Evolutionary conservation across 2,888 invertebrate genomes (phyloP).

Genomic region (Nebria brevicollis): DNA sequence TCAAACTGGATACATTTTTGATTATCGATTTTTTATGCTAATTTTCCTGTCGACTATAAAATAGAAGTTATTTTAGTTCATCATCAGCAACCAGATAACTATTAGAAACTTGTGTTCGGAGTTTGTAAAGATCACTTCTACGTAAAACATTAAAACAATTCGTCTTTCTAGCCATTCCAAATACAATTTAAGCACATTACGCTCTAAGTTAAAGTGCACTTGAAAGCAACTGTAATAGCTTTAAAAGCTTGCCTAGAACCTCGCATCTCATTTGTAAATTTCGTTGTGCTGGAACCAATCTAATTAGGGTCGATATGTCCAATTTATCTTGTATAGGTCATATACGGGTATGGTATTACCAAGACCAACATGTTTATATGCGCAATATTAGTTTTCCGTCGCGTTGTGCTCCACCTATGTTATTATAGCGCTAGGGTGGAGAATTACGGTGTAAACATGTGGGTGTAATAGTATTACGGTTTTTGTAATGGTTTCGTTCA

Average conservation of each 20-base stretch:
- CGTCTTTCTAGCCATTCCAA: background rate
- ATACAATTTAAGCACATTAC: background rate
- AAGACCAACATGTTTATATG: background rate
- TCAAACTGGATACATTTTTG: background rate
- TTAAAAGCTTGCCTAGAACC: background rate
- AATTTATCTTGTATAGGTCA: background rate
- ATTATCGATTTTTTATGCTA: background rate
- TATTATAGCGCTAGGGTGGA: background rate
- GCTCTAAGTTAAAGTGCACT: background rate
- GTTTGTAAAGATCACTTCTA: background rate
- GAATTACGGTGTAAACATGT: background rate
- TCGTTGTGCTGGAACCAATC: background rate
- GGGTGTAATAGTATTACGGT: background rate
- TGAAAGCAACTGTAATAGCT: background rate
- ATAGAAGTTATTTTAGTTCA: background rate
- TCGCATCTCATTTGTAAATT: slow-evolving; percentile 1
- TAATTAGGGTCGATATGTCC: background rate
- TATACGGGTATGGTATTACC: background rate
- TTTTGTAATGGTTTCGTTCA: background rate
- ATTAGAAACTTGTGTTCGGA: background rate
- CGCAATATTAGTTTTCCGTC: background rate
- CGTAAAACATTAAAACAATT: background rate
- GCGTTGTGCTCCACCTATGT: background rate
- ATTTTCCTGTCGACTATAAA: background rate
- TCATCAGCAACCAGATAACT: background rate